Base-by-base conservation (phyloP, 2,113 vertebrate species). In the Columbina picui region DNA sequence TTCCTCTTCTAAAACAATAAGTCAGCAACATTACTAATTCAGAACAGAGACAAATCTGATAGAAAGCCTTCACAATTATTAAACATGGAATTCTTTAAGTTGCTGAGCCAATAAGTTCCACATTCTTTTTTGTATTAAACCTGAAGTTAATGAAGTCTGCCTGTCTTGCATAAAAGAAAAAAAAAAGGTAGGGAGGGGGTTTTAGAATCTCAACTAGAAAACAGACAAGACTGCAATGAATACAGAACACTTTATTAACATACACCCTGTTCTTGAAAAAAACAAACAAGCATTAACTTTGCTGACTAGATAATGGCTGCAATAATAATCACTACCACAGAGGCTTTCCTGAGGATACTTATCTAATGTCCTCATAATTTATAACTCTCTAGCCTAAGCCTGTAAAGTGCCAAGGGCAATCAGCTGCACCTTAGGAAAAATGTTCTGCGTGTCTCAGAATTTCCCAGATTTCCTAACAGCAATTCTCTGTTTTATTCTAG, bases 11-110 rank as follows among this genome's bases (percentile, higher is more conserved):
- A 96, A 98, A 98, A 97, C 98, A 98, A 30, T 98, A 98, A 98
- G 98, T 98, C 98, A 98, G 98, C 97, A 98, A 94, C 97, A 98
- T 98, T 98, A 98, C 96, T 98, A 96, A 98, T 98, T 98, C 98
- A 98, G 97, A 96, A 95, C 71, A 87, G 97, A 97, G 96, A 97
- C 86, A 94, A 94, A 96, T 96, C 96, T 98, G 97, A 98, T 97
- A 95, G 98, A 98, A 96, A 97, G 96, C 96, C 95, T 97, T 98
- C 98, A 95, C 95, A 97, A 97, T 98, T 98, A 98, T 96, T 97
- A 97, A 97, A 97, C 96, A 96, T 95, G 92, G 77, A 81, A 93
- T 97, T 97, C 98, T 98, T 98, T 96, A 97, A 98, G 97, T 97
- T 97, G 96, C 90, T 95, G 92, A 74, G 93, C 98, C 97, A 98